Evolutionary conservation across 2,113 vertebrate genomes (phyloP), one percentile per base, ranked within the genome.

Genomic region (Micromys minutus): DNA sequence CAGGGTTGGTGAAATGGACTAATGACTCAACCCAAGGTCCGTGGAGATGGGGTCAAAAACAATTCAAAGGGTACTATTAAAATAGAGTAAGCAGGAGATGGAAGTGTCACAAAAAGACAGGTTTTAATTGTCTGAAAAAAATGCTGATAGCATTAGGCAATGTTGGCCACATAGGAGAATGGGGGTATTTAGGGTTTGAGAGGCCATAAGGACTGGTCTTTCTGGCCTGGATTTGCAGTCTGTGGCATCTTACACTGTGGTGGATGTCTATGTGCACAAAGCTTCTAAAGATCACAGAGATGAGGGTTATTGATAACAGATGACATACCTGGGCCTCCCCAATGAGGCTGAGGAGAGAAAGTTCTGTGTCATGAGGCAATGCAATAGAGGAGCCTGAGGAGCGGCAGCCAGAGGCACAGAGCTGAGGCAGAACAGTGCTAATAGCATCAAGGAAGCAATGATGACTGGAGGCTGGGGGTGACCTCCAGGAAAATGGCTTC

Each of bases 361-460:
- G 65, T 7, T 52, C 36, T 21, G 26, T 3, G 0, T 12, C 47
- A n/a, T 69, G 19, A 16, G 45, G 22, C 6, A 0, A 36, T 15
- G 6, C 26, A 45, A 7, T 0, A 16, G 26, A 74, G 50, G 65
- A 7, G 24, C 65, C 7, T 2, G 29, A 63, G 19, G 65, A 19
- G 34, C 19, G 17, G 7, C 2, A 4, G 5, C 10, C 31, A 39
- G 22, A 47, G 50, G 0, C 3, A 10, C 34, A 26, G 79, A 22
- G 57, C 52, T 2, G 0, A 22, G 55, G 90, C 67, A 55, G 15
- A 29, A 15, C 31, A 57, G 71, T 13, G 36, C 16, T 26, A 17
- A 34, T 19, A 5, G 29, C 63, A 9, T 45, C 39, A 34, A 63
- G n/a, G 16, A 11, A 17, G 31, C 50, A 0, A 0, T n/a, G 59